Percentiles rank a stretch among this genome's conserved stretches.
phyloP scores from a whole-genome alignment of 2,113 vertebrate species.

The Thermophis baileyi region DNA sequence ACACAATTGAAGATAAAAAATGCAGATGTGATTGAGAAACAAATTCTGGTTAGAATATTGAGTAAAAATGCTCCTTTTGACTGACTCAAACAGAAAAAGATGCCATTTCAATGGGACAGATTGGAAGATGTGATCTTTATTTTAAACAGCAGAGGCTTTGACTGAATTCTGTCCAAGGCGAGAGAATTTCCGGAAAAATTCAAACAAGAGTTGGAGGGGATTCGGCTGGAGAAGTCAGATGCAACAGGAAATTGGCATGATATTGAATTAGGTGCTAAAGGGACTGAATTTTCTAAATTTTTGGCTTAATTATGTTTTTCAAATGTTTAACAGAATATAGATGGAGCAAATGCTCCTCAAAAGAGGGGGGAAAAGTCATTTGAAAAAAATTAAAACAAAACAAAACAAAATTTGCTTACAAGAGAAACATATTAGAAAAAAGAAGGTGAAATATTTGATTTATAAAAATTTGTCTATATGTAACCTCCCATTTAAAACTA shows the following conservation, averaged over 20 bases:
- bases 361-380: not conserved
- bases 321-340: not conserved
- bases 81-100: not conserved
- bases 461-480: not conserved
- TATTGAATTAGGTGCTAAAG: not conserved
- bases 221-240: not conserved
- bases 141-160: not conserved
- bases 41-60: not conserved
- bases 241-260: not conserved
- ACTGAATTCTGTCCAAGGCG: not conserved
- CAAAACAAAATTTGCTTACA: not conserved
- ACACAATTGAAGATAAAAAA: not conserved
- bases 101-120: not conserved
- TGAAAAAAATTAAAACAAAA: not conserved
- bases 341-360: not conserved
- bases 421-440: not conserved
- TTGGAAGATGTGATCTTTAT: not conserved
- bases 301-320: not conserved
- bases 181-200: not conserved
- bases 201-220: not conserved
- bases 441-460: not conserved
- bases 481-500: too few species aligned
- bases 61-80: not conserved
- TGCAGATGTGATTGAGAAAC: not conserved
- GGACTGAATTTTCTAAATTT: not conserved